Evolutionary conservation across 1,140 invertebrate genomes (phyloP), one percentile per base, ranked within the genome.

Genomic region (Hesperophylax magnus): DNA sequence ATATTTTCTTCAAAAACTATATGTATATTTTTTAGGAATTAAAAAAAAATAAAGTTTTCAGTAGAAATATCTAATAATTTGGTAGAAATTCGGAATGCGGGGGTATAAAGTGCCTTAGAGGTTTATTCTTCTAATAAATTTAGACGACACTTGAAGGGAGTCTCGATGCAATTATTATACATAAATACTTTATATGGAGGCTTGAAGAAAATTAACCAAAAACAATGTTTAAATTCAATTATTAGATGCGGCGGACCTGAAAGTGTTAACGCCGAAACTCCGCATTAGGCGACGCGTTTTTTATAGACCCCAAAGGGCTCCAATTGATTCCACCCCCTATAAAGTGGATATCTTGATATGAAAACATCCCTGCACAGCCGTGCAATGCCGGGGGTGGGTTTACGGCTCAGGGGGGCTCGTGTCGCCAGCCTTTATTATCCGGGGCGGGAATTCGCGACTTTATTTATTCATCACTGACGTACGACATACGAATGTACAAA

Each of bases 321-420:
- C 72, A 76, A 76, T 76, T 76, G 72, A 76, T 76, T 76, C 72
- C 72, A 39, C 72, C 54, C 72, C 56, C 56, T 58, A 72, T 72
- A 76, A 76, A 76, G 72, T 76, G 72, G 72, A 76, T 76, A 76
- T 76, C 72, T 76, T 76, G 72, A 76, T 76, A 76, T 76, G 72
- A 76, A 76, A 76, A 76, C 72, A 76, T 76, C 56, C 72, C 31
- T 76, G 72, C 72, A 76, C 72, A 76, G 22, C 72, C 72, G 72
- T 76, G 72, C 72, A 76, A 60, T 76, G 34, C 54, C 24, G 20
- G 56, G 72, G 72, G 72, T 60, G 56, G 72, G 54, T 58, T 76
- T 76, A 76, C 72, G 27, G 54, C 56, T 72, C 22, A 47, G 69
- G 69, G 69, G 69, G 52, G 34, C n/a, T 72, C 15, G 69, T 72